Conservation (phyloP, 30 jellyfish, hydroid and myxozoan species). For the Chrysaora quinquecirrha region DNA sequence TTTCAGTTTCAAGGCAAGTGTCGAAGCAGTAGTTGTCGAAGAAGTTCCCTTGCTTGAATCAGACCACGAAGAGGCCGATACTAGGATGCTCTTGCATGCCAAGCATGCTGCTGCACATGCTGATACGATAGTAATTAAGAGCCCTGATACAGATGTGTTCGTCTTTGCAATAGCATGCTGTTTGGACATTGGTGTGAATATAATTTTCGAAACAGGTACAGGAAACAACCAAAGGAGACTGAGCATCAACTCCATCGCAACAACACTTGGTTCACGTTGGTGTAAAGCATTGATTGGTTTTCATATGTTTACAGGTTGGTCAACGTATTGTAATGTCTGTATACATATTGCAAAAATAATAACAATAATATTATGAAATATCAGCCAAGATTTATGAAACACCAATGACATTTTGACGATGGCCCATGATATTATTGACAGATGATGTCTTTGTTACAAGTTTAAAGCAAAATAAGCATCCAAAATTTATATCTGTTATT, state of each 20-base stretch:
- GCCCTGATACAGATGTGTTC: slow-evolving; percentile 2
- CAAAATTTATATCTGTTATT: no score
- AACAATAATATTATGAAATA: no score
- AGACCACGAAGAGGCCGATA: not conserved
- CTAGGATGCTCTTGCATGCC: not conserved
- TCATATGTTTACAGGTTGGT: slow-evolving; percentile 43
- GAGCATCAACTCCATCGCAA: not conserved
- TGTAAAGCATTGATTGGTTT: slow-evolving; percentile 56
- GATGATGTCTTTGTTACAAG: no score
- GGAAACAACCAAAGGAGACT: slow-evolving; percentile 31
- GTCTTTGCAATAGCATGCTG: slow-evolving; percentile 3
- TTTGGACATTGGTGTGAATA: not conserved
- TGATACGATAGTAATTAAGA: not conserved
- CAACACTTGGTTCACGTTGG: slow-evolving; percentile 9
- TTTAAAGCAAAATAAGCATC: no score
- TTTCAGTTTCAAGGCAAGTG: slow-evolving; percentile 8
- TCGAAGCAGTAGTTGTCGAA: slow-evolving; percentile 4
- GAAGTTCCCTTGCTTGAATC: slow-evolving; percentile 11
- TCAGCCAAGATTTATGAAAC: no score
- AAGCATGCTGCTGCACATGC: not conserved
- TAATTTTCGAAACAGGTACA: slow-evolving; percentile 36
- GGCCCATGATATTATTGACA: slow-evolving; percentile 14
- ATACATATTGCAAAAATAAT: no score
- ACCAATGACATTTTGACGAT: slow-evolving; percentile 16
- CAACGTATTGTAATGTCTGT: no score